Conservation (phyloP, 1,140 invertebrate species). For the Druon quercuslanigerum region DNA sequence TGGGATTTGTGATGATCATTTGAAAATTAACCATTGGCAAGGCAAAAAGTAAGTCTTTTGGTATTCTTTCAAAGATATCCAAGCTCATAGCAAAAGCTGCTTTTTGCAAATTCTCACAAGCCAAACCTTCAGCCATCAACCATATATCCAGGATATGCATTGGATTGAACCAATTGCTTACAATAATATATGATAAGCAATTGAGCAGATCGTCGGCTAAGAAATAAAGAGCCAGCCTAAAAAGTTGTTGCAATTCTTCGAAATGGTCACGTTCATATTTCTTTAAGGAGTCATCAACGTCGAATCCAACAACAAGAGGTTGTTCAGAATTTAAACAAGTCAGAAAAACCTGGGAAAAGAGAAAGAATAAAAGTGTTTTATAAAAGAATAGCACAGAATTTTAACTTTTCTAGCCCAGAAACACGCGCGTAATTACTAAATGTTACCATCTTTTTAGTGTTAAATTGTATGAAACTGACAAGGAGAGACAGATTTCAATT, state of each 20-base stretch:
- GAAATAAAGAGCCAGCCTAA: constrained; percentile 56
- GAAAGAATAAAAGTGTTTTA: no score
- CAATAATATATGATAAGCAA: constrained; percentile 47
- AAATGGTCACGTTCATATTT: constrained; percentile 46
- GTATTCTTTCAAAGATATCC: constrained; percentile 56
- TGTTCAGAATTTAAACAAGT: constrained; percentile 4
- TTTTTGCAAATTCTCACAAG: constrained; percentile 43
- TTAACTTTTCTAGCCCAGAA: no score
- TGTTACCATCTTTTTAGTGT: no score
- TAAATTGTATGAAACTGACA: no score
- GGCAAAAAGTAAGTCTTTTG: constrained; percentile 31
- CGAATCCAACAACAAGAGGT: background rate
- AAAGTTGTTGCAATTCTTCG: constrained; percentile 43
- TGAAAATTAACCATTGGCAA: constrained; percentile 43
- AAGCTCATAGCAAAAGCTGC: constrained; percentile 52
- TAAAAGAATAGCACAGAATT: no score
- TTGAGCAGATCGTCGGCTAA: constrained; percentile 49
- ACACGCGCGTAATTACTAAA: no score
- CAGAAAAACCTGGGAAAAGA: no score
- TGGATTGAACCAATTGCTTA: constrained; percentile 41
- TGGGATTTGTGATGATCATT: constrained; percentile 53
- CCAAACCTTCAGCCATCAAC: constrained; percentile 53
- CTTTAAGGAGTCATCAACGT: constrained; percentile 41
- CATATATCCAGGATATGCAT: constrained; percentile 53
- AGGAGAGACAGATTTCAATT: no score